Evolutionary conservation across 2,797 vertebrate species (phyloP), one percentile per base, ranked within the genome.

Genomic region (Gymnothorax javanicus): DNA sequence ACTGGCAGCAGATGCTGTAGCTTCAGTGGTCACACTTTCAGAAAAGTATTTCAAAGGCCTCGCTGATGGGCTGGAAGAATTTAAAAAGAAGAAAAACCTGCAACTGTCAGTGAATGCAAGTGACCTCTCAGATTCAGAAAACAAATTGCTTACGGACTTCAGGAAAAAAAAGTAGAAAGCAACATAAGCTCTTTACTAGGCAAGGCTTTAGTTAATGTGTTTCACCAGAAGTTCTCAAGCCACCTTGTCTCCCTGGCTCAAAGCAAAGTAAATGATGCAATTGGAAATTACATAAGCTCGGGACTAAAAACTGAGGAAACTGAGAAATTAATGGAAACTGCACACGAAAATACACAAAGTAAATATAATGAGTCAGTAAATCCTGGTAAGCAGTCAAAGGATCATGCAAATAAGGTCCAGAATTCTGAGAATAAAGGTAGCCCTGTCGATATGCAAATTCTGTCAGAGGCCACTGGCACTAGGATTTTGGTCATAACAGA

Each of bases 151-250:
- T 57, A 73, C 62, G 27, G 7, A 23, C 23, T 86, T 86, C 73
- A 86, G 62, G 67, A 4, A 62, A 8, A 62, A 8, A 75, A 86
- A 2, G 2, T 86, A 60, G 25, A 54, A 25, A 25, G 64, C 25
- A 79, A 0, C 23, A 86, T 86, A 20, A 27, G 13, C 23, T 0
- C 7, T 43, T 7, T 7, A 43, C 43, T 86, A 17, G 58, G 17
- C 11, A 20, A 60, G n/a, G 57, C 23, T 57, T 12, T 81, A 9
- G 57, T 64, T 60, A 7, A 86, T 0, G 17, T 54, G 23, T 79
- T 86, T 15, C 67, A 88, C 15, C 56, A 88, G 33, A 88, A 86
- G 62, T 84, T 88, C 69, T 81, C 87, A n/a, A 69, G 67, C 54
- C 87, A 88, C 57, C 0, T 84, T 62, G 69, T 86, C 56, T 64